Conservation (phyloP, 2,797 vertebrate genomes). For the Atherinosoma microstoma region DNA sequence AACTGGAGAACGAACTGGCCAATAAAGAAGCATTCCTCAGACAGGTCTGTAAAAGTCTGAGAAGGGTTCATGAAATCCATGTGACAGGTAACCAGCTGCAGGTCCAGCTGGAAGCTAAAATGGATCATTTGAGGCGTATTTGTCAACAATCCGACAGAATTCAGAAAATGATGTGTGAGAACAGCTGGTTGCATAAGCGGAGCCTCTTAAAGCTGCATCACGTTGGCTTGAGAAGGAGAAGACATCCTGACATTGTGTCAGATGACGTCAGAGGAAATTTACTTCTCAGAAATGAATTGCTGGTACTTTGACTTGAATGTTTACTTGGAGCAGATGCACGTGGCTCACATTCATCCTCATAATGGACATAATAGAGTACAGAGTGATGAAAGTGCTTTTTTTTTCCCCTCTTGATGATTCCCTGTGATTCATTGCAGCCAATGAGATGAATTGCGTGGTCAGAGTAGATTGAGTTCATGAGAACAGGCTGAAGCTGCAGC, state of each 20-base stretch:
- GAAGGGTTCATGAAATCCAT: not conserved
- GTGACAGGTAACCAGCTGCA: not conserved
- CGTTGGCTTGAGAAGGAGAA: constrained; percentile 19
- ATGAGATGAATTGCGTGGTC: constrained; percentile 42
- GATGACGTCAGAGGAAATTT: constrained; percentile 50
- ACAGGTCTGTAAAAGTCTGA: constrained; percentile 85
- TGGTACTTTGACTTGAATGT: constrained; percentile 4
- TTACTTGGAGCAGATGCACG: constrained; percentile 24
- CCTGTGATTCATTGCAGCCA: constrained; percentile 37
- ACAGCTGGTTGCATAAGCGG: not conserved
- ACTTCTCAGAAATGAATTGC: not conserved
- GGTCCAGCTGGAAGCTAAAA: not conserved
- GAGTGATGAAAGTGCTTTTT: constrained; percentile 14
- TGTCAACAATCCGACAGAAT: not conserved
- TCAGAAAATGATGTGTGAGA: too few species aligned
- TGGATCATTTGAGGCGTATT: not conserved
- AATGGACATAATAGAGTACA: constrained; percentile 14
- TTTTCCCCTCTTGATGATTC: constrained; percentile 33
- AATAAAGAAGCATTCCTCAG: constrained; percentile 98
- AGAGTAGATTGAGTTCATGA: constrained; percentile 21
- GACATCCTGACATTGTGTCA: constrained; percentile 49
- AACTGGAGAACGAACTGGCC: constrained; percentile 96
- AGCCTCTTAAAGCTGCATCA: constrained; percentile 10
- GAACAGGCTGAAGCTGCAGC: constrained; percentile 31
- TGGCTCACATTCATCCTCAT: constrained; percentile 14